Percentiles rank a stretch among this genome's conserved stretches.
phyloP scores from a whole-genome alignment of 1,140 invertebrate species.

The Cylas formicarius region DNA sequence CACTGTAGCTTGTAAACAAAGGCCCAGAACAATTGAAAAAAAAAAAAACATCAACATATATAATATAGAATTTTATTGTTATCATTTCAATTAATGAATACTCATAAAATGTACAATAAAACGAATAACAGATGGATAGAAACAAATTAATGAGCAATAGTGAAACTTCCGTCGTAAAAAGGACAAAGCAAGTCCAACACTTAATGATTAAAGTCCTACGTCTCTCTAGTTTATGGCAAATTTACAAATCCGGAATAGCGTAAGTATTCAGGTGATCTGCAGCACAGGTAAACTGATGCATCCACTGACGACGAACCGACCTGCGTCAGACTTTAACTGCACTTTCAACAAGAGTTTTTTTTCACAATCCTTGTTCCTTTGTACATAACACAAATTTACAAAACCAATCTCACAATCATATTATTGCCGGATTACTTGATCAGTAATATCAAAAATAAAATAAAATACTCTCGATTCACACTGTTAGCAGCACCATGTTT shows the following conservation, averaged over 20 bases:
- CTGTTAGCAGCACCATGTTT: slow-evolving; percentile 34
- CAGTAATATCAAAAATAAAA: slow-evolving; percentile 42
- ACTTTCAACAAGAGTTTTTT: too few species aligned
- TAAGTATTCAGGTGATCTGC: slow-evolving; percentile 24
- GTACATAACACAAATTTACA: slow-evolving; percentile 37
- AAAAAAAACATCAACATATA: slow-evolving; percentile 35
- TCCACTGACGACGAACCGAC: slow-evolving; percentile 27
- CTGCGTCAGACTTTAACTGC: slow-evolving; percentile 39
- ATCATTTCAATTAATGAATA: slow-evolving; percentile 41
- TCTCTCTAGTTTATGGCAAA: slow-evolving; percentile 42
- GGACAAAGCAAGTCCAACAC: slow-evolving; percentile 39
- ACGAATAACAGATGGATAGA: slow-evolving; percentile 44
- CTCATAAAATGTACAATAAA: slow-evolving; percentile 44
- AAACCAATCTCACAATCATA: slow-evolving; percentile 34
- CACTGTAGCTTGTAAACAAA: too few species aligned
- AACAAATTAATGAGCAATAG: slow-evolving; percentile 44
- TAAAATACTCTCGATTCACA: slow-evolving; percentile 37
- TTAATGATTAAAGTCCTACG: slow-evolving; percentile 34
- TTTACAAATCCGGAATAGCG: slow-evolving; percentile 40
- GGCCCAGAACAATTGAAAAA: too few species aligned
- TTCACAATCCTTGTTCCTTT: slow-evolving; percentile 7
- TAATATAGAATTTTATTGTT: slow-evolving; percentile 44
- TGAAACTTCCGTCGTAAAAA: slow-evolving; percentile 40
- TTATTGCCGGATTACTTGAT: slow-evolving; percentile 38
- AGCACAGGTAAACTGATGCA: slow-evolving; percentile 31